A percentile compares a stretch with the other conserved stretches of the same genome.
These are phyloP conservation scores for Hesperia comma DNA, from an alignment of 2,888 invertebrate genomes.

Conservation along the genomic window DNA sequence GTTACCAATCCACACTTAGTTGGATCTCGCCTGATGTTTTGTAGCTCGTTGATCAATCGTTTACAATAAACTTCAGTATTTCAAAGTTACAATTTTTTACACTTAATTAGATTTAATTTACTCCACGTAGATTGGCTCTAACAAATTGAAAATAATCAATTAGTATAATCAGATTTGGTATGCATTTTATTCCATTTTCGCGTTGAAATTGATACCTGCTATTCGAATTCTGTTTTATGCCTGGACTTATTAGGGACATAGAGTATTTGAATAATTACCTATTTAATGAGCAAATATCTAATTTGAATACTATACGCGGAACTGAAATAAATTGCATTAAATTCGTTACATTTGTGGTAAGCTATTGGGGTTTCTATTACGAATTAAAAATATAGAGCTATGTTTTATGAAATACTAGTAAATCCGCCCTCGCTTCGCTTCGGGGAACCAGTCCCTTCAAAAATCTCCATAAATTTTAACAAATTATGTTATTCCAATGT, in stretches of 20 bases:
- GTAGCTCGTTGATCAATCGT: background rate
- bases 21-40: background rate
- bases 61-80: background rate
- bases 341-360: background rate
- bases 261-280: conserved; percentile 28
- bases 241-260: conserved; percentile 13
- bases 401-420: no score
- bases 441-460: no score
- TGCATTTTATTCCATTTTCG: conserved; percentile 33
- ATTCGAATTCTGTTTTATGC: conserved; percentile 16
- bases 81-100: conserved; percentile 9
- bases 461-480: no score
- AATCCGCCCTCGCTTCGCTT: no score
- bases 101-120: conserved; percentile 47
- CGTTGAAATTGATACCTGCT: conserved; percentile 31
- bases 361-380: background rate
- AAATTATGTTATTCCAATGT: no score
- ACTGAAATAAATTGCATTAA: conserved; percentile 5
- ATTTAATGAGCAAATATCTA: conserved; percentile 18
- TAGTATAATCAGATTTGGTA: conserved; percentile 44
- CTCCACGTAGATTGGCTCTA: conserved; percentile 51
- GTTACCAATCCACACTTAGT: no score
- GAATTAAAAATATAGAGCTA: background rate
- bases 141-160: conserved; percentile 54
- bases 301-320: conserved; percentile 21